Base-by-base conservation (phyloP, 2,113 vertebrate genomes). In the Talpa occidentalis region DNA sequence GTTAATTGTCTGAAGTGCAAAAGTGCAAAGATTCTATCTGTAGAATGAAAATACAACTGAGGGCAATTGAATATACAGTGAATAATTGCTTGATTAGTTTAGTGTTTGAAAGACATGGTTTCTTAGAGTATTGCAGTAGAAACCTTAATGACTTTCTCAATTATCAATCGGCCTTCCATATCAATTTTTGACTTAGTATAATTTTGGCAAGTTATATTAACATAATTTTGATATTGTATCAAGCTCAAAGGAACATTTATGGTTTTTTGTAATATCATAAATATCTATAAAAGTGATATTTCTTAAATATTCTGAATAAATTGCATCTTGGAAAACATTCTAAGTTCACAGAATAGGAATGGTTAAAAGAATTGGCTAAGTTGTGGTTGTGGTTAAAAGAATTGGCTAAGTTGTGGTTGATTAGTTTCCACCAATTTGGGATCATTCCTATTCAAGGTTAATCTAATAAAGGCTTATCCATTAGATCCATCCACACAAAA, bases 1-100 rank as follows among this genome's bases (percentile, higher is more conserved):
- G 44, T 52, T 91, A 91, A 82, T 78, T 82, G 84, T 93, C 35
- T 47, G 14, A 77, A 79, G 16, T 78, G 54, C 22, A 62, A 52
- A 94, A 88, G 37, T 85, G 12, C 35, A 69, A 67, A 49, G 42
- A 28, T 84, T 92, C 21, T 96, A 10, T 89, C n/a, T 94, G 78
- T 69, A 69, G 59, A 52, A 88, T 92, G 47, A 14, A 56, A 79
- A 54, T 81, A 73, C 35, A 37, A 76, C 21, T 0, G 1, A 83
- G 22, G 74, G 26, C 35, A 24, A 22, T 89, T 95, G 30, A 94
- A 92, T 88, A 54, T 79, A 82, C 62, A 88, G 81, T 42, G 78
- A 91, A 59, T 67, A 91, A 59, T 67, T 93, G 91, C 62, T 93
- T 22, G 7, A 76, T 92, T 87, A 89, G 0, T 76, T 92, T 90